Percentiles rank a stretch among this genome's conserved stretches.
Evolutionary conservation across 2,113 vertebrate species (phyloP).

Genomic region (Anas platyrhynchos): DNA sequence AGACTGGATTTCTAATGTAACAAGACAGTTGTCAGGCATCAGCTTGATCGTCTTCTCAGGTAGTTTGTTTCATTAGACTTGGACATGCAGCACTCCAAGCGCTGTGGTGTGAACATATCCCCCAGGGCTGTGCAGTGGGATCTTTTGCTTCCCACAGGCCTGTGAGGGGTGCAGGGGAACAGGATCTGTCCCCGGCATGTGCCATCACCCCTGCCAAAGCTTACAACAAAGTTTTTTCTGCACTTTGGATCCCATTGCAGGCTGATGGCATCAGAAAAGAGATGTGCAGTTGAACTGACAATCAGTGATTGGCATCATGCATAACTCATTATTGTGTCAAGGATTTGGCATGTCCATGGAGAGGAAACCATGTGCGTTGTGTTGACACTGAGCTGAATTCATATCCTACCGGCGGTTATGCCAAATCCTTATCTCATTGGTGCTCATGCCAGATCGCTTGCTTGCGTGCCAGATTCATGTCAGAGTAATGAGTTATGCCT

Average conservation of each 20-base stretch:
- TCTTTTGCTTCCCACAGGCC: neutral
- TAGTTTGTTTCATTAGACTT: neutral
- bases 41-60: neutral
- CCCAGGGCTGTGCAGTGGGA: fast-evolving
- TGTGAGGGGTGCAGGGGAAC: neutral
- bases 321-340: conserved; percentile 54
- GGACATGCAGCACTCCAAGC: fast-evolving
- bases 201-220: neutral
- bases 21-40: neutral
- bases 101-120: neutral
- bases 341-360: conserved; percentile 50
- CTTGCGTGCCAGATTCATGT: conserved; percentile 53
- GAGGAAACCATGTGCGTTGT: conserved; percentile 39
- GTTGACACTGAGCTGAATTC: conserved; percentile 51
- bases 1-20: neutral
- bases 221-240: neutral
- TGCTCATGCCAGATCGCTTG: neutral
- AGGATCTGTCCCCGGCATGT: neutral
- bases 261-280: conserved; percentile 35
- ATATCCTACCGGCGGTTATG: neutral
- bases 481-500: conserved; percentile 56
- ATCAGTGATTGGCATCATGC: conserved; percentile 33
- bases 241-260: neutral
- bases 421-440: conserved; percentile 55
- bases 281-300: conserved; percentile 50